Conservation (phyloP, 2,113 vertebrate species). For the Erpornis zantholeuca region DNA sequence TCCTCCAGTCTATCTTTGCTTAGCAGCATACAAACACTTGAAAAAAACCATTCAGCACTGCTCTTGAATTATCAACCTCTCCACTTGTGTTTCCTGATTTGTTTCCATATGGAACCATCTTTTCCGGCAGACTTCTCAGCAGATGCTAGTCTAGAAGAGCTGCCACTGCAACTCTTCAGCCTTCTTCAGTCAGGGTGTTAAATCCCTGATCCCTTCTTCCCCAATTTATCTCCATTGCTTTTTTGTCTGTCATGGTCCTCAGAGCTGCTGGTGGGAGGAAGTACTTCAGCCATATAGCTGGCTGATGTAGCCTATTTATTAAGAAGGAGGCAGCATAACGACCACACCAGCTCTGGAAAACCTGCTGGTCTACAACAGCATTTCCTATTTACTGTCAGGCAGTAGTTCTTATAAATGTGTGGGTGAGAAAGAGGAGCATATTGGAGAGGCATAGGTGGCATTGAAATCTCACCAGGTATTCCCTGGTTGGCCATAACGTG, state of each 20-base stretch:
- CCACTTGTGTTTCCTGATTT: not conserved
- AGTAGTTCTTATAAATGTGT: not conserved
- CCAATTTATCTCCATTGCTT: not conserved
- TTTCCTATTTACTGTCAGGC: not conserved
- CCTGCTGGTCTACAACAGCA: not conserved
- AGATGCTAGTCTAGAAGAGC: not conserved
- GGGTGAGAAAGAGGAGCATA: not conserved
- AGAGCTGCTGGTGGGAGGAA: not conserved
- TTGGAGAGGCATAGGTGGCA: not conserved
- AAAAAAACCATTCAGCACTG: not conserved
- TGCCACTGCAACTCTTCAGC: not conserved
- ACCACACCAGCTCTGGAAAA: not conserved
- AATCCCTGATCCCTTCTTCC: not conserved
- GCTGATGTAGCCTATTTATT: not conserved
- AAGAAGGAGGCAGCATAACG: not conserved
- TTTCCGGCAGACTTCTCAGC: not conserved
- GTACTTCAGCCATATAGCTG: not conserved
- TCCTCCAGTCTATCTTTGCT: not conserved
- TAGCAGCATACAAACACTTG: not conserved
- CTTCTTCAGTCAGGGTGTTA: not conserved
- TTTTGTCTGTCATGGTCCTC: not conserved
- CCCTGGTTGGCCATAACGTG: constrained; percentile 9
- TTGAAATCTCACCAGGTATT: constrained; percentile 85
- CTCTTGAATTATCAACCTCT: not conserved
- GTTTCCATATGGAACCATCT: not conserved